Evolutionary conservation across 2,888 invertebrate genomes (phyloP).

Genomic region (Lapara coniferarum): DNA sequence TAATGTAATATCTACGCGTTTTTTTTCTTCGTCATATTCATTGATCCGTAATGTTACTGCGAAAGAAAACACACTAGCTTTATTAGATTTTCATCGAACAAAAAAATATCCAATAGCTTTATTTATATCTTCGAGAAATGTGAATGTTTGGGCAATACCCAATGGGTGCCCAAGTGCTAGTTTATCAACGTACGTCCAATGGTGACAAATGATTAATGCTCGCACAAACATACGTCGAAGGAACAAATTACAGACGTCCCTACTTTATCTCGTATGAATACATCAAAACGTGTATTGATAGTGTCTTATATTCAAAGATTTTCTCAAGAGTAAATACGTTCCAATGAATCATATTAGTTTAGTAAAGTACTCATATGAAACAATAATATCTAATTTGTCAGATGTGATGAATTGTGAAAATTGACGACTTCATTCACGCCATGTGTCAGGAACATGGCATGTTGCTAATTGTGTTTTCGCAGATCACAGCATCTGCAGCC

Average conservation of each 20-base stretch:
- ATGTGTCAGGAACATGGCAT: slow-evolving; percentile 1
- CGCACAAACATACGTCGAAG: slow-evolving; percentile 60
- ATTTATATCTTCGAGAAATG: slow-evolving; percentile 9
- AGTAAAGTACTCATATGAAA: neutral
- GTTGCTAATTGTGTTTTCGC: slow-evolving; percentile 13
- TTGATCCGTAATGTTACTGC: neutral
- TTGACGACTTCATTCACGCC: slow-evolving; percentile 4
- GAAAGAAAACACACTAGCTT: neutral
- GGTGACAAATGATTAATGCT: slow-evolving; percentile 63
- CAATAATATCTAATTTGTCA: slow-evolving; percentile 7
- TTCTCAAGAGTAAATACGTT: neutral
- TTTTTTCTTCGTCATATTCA: neutral
- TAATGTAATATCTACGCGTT: neutral
- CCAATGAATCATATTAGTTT: slow-evolving; percentile 4
- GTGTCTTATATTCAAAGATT: slow-evolving; percentile 7
- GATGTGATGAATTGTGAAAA: slow-evolving; percentile 17
- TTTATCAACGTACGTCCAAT: slow-evolving; percentile 48
- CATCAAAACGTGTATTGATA: slow-evolving; percentile 50
- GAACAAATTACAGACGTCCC: slow-evolving; percentile 69
- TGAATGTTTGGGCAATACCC: slow-evolving; percentile 20
- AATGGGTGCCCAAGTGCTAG: slow-evolving; percentile 29
- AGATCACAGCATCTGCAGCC: slow-evolving; percentile 29
- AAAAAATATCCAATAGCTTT: slow-evolving; percentile 10
- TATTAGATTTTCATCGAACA: slow-evolving; percentile 7
- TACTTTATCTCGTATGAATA: slow-evolving; percentile 61